Evolutionary conservation across 2,797 vertebrate genomes (phyloP).

Genomic region (Anomalospiza imberbis): DNA sequence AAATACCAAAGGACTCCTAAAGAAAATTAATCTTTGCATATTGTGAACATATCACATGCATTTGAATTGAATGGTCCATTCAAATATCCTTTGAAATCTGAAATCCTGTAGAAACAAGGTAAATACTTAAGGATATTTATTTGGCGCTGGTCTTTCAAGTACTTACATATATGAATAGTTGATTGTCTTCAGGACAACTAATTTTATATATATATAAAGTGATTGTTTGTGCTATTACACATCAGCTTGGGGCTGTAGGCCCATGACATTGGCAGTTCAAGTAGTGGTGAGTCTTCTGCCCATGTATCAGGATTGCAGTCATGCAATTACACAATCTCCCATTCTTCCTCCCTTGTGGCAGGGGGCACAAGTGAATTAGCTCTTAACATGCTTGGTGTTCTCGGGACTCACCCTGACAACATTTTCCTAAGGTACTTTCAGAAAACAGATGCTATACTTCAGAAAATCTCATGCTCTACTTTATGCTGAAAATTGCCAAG

Average conservation of each 20-base stretch:
- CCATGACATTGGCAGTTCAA: not conserved
- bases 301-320: not conserved
- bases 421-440: not conserved
- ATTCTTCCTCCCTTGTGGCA: not conserved
- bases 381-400: not conserved
- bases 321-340: not conserved
- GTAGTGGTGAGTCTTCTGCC: not conserved
- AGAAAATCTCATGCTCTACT: not conserved
- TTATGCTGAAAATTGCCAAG: not conserved
- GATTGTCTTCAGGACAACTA: not conserved
- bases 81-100: not conserved
- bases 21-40: not conserved
- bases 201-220: not conserved
- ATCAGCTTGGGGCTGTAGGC: not conserved
- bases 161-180: not conserved
- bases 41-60: not conserved
- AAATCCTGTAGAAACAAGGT: not conserved
- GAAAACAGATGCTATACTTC: not conserved
- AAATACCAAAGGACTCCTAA: not conserved
- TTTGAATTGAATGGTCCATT: not conserved
- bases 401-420: not conserved
- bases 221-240: not conserved
- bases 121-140: not conserved
- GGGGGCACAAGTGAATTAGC: not conserved
- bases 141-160: not conserved